phyloP scores from a whole-genome alignment of 2,113 vertebrate genomes.

The Choloepus hoffmanni region DNA sequence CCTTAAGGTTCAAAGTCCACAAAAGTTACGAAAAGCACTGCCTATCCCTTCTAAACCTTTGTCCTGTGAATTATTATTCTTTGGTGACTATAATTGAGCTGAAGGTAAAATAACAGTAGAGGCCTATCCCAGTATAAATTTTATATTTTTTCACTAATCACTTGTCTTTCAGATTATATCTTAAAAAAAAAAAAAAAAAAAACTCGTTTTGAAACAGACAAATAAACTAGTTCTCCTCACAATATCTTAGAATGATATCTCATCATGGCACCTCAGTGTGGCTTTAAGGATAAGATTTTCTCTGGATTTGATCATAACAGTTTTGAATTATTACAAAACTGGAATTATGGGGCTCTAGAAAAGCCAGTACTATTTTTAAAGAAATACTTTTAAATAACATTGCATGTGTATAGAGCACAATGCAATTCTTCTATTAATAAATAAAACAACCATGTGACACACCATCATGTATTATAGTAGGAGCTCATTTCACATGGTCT shows the following conservation, averaged over 20 bases:
- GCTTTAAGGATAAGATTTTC: slow-evolving; percentile 41
- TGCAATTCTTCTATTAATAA: slow-evolving; percentile 39
- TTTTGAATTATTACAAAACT: slow-evolving; percentile 26
- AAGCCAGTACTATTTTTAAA: slow-evolving; percentile 21
- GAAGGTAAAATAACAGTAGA: slow-evolving; percentile 8
- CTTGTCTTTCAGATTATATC: background rate
- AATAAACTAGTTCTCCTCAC: background rate
- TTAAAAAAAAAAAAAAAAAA: no score
- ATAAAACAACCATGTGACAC: background rate
- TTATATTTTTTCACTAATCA: slow-evolving; percentile 38
- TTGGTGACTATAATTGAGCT: slow-evolving; percentile 6
- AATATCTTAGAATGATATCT: background rate
- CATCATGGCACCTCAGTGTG: background rate
- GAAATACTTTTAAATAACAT: slow-evolving; percentile 4
- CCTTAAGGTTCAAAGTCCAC: background rate
- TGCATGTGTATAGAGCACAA: background rate
- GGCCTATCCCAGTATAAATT: background rate
- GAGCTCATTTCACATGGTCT: background rate
- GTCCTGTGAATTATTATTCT: slow-evolving; percentile 5
- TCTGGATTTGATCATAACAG: slow-evolving; percentile 9
- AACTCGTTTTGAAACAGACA: slow-evolving; percentile 57
- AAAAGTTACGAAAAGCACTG: background rate
- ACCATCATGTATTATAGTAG: background rate
- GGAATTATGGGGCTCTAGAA: background rate
- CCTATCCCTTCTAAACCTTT: background rate